phyloP scores from a whole-genome alignment of 2,797 vertebrate species.

The Saxicola maurus region DNA sequence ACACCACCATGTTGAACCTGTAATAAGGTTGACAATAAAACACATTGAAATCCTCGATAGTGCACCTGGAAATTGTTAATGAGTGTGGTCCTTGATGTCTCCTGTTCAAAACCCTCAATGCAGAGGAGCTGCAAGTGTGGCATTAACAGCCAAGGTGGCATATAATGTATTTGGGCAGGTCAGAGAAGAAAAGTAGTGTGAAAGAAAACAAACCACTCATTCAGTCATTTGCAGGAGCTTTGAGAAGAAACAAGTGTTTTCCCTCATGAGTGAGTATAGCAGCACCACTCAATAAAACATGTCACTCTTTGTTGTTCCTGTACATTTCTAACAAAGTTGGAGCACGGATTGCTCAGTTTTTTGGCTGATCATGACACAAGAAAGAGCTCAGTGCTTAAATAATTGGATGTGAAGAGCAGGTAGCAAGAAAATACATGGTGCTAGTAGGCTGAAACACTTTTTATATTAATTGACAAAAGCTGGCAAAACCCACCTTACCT shows the following conservation, averaged over 20 bases:
- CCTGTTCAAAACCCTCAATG: background rate
- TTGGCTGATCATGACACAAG: background rate
- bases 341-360: background rate
- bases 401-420: background rate
- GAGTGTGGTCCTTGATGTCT: background rate
- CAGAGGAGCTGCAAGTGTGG: background rate
- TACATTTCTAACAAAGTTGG: background rate
- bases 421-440: background rate
- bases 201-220: background rate
- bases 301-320: background rate
- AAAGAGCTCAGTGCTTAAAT: background rate
- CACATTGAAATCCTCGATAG: background rate
- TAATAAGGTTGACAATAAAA: slow-evolving; percentile 3
- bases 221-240: background rate
- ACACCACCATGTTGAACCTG: background rate
- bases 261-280: background rate
- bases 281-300: background rate
- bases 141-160: background rate
- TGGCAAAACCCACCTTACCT: background rate
- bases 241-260: background rate
- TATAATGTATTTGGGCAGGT: background rate
- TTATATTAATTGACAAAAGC: background rate
- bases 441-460: background rate
- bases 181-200: background rate
- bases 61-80: background rate